phyloP scores from a whole-genome alignment of 2,113 vertebrate species.

The Petromus typicus region DNA sequence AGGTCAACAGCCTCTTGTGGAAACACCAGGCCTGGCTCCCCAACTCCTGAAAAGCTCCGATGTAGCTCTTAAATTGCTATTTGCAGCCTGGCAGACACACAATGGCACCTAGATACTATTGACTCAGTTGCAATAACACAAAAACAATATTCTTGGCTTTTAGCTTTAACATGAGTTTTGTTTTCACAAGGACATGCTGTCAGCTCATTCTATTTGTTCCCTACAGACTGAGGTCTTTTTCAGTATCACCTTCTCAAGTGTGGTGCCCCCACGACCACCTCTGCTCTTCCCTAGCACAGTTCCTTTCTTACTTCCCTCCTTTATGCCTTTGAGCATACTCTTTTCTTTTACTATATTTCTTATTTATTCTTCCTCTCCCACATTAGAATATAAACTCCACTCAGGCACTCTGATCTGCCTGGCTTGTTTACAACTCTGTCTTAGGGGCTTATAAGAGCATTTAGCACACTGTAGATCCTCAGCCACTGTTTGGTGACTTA shows the following conservation, averaged over 20 bases:
- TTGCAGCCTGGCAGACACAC: not conserved
- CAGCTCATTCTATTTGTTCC: not conserved
- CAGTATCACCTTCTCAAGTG: not conserved
- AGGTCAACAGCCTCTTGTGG: constrained; percentile 3
- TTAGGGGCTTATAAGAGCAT: not conserved
- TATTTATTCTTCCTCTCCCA: not conserved
- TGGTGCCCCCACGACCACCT: not conserved
- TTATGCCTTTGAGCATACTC: not conserved
- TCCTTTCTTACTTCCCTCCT: not conserved
- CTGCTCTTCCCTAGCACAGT: not conserved
- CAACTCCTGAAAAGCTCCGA: not conserved
- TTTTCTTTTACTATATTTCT: not conserved
- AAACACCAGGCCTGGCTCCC: not conserved
- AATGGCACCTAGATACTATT: not conserved
- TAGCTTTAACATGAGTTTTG: not conserved
- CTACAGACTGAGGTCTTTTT: not conserved
- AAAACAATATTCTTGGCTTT: not conserved
- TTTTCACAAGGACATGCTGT: not conserved
- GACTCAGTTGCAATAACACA: constrained; percentile 4
- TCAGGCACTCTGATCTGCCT: not conserved
- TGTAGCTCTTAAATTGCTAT: too few relatives aligned
- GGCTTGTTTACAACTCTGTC: not conserved
- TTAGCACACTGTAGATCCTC: not conserved
- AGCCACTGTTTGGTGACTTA: not conserved
- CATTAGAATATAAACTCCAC: not conserved